A percentile compares a stretch with the other conserved stretches of the same genome.
These are phyloP conservation scores for Linyphia triangularis DNA, from an alignment of 2,888 invertebrate genomes.

Conservation along the genomic window DNA sequence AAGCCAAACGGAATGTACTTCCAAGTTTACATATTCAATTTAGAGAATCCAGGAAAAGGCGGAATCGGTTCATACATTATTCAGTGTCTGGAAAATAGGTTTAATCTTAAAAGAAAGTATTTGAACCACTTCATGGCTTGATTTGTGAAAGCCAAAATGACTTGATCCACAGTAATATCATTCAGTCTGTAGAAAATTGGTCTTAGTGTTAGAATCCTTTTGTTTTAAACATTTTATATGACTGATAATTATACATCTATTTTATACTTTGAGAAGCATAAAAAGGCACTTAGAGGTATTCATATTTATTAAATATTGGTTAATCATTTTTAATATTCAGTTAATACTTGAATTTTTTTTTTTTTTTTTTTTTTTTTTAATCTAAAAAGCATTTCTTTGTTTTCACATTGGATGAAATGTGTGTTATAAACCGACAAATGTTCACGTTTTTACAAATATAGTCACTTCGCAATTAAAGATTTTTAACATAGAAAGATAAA, in stretches of 20 bases:
- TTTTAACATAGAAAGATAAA: too few species aligned
- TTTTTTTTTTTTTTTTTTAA: too few species aligned
- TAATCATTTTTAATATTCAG: too few species aligned
- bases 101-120: constrained; percentile 3
- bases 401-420: too few species aligned
- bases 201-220: background rate
- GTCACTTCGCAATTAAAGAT: too few species aligned
- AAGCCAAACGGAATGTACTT: constrained; percentile 3
- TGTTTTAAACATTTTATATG: background rate
- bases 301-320: too few species aligned
- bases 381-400: too few species aligned
- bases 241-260: background rate
- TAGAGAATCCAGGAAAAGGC: constrained; percentile 3
- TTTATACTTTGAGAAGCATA: background rate
- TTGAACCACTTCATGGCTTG: background rate
- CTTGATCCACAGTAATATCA: background rate
- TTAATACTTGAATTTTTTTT: too few species aligned
- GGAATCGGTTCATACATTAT: background rate
- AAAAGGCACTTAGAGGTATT: too few species aligned
- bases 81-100: background rate
- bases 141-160: background rate
- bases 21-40: constrained; percentile 3
- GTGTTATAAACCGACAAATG: too few species aligned
- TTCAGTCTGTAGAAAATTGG: background rate
- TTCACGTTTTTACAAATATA: too few species aligned